Conservation (phyloP, 2,797 vertebrate genomes). For the Acanthurus lineatus region DNA sequence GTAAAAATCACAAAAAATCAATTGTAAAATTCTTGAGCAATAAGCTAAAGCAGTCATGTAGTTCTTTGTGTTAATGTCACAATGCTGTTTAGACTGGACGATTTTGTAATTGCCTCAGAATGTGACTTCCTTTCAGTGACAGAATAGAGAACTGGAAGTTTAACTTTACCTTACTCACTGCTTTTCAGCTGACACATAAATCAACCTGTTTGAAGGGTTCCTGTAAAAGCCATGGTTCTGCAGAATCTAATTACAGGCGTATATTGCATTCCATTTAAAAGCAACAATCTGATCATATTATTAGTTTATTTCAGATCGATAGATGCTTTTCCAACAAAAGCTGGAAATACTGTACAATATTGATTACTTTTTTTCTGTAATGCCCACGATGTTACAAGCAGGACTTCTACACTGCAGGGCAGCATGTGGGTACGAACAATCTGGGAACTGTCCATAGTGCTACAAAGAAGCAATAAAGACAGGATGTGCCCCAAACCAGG, state of each 20-base stretch:
- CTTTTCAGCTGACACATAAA: slow-evolving; percentile 38
- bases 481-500: slow-evolving; percentile 59
- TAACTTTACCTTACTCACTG: slow-evolving; percentile 39
- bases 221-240: not conserved
- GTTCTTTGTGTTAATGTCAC: slow-evolving; percentile 10
- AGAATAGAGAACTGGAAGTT: slow-evolving; percentile 72
- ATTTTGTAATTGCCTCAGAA: slow-evolving; percentile 64
- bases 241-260: not conserved
- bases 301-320: not conserved
- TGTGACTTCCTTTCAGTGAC: slow-evolving; percentile 61
- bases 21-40: not conserved
- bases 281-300: not conserved
- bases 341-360: not conserved
- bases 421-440: slow-evolving; percentile 41
- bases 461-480: slow-evolving; percentile 76
- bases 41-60: not conserved
- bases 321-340: not conserved
- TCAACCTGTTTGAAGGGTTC: not conserved
- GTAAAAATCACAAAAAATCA: not conserved
- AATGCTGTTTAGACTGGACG: slow-evolving; percentile 47
- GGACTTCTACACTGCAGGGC: not conserved
- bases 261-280: not conserved
- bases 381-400: not conserved
- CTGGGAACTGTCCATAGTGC: slow-evolving; percentile 84
- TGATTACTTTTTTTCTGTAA: not conserved